Conservation (phyloP, 2,113 vertebrate species). For the Genyomyrus donnyi region DNA sequence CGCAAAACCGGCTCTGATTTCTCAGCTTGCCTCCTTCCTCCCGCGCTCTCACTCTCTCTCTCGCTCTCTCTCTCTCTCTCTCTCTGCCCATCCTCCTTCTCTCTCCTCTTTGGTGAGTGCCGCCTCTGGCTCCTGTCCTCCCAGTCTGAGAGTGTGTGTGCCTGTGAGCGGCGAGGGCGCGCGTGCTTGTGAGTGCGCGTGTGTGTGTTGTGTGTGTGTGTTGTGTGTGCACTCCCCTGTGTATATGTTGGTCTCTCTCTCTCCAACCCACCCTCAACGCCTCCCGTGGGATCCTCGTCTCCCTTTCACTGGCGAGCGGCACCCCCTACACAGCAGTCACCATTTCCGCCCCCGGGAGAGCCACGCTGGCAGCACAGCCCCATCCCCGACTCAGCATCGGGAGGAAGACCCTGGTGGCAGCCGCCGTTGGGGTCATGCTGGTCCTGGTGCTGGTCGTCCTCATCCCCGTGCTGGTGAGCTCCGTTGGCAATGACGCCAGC, state of each 20-base stretch:
- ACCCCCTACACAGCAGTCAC: slow-evolving; percentile 68
- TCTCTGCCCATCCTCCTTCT: slow-evolving; percentile 9
- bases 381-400: slow-evolving; percentile 87
- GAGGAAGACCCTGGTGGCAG: slow-evolving; percentile 87
- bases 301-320: slow-evolving; percentile 51
- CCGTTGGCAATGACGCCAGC: slow-evolving; percentile 76
- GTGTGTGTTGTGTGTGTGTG: slow-evolving; percentile 41
- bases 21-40: slow-evolving; percentile 46
- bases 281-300: slow-evolving; percentile 47
- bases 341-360: slow-evolving; percentile 84
- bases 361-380: slow-evolving; percentile 78
- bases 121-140: slow-evolving; percentile 17
- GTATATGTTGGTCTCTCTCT: slow-evolving; percentile 57
- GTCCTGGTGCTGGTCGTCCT: slow-evolving; percentile 89
- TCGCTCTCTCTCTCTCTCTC: background rate
- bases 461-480: slow-evolving; percentile 95
- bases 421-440: slow-evolving; percentile 89
- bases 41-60: background rate
- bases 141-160: slow-evolving; percentile 18
- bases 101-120: slow-evolving; percentile 40
- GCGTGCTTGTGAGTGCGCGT: background rate
- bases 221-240: slow-evolving; percentile 30
- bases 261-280: slow-evolving; percentile 48
- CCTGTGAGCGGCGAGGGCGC: background rate
- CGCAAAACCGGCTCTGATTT: slow-evolving; percentile 58